phyloP scores from a whole-genome alignment of 2,113 vertebrate genomes.

The Heloderma charlesbogerti region DNA sequence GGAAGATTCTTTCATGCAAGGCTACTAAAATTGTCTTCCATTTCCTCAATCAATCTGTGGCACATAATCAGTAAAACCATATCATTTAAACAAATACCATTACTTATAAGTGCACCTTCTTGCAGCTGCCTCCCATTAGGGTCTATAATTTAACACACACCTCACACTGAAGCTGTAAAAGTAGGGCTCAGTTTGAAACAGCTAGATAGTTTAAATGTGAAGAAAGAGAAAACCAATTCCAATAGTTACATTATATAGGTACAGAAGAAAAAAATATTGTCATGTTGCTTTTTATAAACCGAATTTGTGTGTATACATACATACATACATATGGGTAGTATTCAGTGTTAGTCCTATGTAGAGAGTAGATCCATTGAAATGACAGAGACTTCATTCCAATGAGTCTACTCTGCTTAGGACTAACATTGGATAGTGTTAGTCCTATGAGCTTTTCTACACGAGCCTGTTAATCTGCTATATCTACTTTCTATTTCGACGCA shows the following conservation, averaged over 20 bases:
- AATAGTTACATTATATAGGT: constrained; percentile 11
- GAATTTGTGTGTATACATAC: background rate
- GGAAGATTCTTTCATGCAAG: constrained; percentile 75
- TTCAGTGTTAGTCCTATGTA: too few relatives aligned
- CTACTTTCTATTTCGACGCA: too few relatives aligned
- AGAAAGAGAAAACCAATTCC: constrained; percentile 39
- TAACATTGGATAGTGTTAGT: too few relatives aligned
- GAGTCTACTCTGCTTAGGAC: too few relatives aligned
- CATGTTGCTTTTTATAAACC: constrained; percentile 34
- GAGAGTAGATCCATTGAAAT: too few relatives aligned
- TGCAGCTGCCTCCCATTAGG: constrained; percentile 77
- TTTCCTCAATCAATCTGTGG: constrained; percentile 80
- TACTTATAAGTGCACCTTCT: constrained; percentile 70
- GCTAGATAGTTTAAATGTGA: constrained; percentile 55
- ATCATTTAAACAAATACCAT: constrained; percentile 79
- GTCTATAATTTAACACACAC: constrained; percentile 76
- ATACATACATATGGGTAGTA: too few relatives aligned
- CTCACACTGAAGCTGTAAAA: constrained; percentile 75
- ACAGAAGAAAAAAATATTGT: constrained; percentile 5
- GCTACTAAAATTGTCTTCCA: constrained; percentile 76
- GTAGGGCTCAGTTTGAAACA: constrained; percentile 68
- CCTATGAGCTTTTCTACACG: too few relatives aligned
- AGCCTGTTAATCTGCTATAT: too few relatives aligned
- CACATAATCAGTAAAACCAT: constrained; percentile 79
- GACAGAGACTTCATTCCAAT: too few relatives aligned